phyloP scores from a whole-genome alignment of 2,113 vertebrate genomes.

The Heloderma charlesbogerti region DNA sequence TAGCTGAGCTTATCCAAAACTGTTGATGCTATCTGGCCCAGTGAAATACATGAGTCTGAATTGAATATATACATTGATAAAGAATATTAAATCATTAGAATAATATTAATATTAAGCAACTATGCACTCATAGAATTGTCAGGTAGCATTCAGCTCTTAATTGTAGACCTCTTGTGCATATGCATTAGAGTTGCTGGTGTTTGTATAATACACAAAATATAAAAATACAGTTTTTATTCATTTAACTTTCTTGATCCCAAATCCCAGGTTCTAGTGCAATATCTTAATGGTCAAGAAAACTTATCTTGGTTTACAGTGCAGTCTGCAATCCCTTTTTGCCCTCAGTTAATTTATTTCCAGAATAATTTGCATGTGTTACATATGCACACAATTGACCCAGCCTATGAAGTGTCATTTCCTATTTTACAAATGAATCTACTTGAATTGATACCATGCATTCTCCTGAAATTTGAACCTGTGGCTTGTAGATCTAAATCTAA shows the following conservation, averaged over 20 bases:
- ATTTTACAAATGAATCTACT: not conserved
- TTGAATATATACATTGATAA: not conserved
- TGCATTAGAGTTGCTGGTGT: not conserved
- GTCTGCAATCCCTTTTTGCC: not conserved
- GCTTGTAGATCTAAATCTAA: not conserved
- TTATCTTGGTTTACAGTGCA: not conserved
- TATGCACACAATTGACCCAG: not conserved
- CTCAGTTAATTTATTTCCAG: not conserved
- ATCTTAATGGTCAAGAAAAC: not conserved
- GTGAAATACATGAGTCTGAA: not conserved
- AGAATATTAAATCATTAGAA: not conserved
- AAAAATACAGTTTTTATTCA: not conserved
- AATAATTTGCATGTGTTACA: not conserved
- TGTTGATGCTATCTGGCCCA: not conserved
- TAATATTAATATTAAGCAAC: not conserved
- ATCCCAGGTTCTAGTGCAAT: not conserved
- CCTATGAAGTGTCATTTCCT: not conserved
- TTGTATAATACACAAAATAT: not conserved
- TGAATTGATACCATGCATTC: not conserved
- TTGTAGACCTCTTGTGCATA: not conserved
- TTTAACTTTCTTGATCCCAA: not conserved
- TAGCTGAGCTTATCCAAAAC: not conserved
- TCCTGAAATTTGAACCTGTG: not conserved
- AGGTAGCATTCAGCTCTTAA: not conserved
- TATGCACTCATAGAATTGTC: not conserved